phyloP scores from a whole-genome alignment of 2,113 vertebrate genomes.

The Peromyscus maniculatus region DNA sequence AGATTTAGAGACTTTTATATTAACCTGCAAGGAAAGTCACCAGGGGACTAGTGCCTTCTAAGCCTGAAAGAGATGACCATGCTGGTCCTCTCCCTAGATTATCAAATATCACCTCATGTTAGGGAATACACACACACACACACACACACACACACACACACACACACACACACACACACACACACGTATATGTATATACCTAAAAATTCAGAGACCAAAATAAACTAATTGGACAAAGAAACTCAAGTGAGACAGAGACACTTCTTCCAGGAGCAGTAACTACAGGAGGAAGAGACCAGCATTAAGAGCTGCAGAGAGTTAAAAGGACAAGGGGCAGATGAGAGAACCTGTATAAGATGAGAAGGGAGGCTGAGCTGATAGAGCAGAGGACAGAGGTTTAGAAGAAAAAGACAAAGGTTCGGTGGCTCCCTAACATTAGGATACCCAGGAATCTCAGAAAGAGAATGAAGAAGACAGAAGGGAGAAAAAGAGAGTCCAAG shows the following conservation, averaged over 20 bases:
- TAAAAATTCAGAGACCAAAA: conserved; percentile 20
- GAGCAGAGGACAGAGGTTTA: not conserved
- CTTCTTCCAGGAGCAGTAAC: not conserved
- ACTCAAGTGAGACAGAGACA: not conserved
- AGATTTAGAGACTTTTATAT: not conserved
- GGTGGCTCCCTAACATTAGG: not conserved
- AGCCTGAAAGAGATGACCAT: not conserved
- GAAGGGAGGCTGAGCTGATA: not conserved
- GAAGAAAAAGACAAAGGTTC: not conserved
- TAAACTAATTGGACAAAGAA: not conserved
- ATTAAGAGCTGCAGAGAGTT: not conserved
- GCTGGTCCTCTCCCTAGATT: not conserved
- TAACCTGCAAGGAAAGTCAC: not conserved
- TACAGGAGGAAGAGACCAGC: not conserved
- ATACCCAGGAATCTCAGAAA: not conserved
- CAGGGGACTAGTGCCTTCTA: not conserved
- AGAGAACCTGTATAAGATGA: not conserved
- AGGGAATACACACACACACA: not conserved
- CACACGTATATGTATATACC: not conserved
- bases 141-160: too few species aligned
- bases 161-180: too few species aligned
- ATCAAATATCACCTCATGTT: not conserved
- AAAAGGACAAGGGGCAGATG: not conserved
- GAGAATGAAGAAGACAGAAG: not conserved
- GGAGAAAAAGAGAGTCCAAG: not conserved